These are phyloP conservation scores for Polia nebulosa DNA, from an alignment of 2,888 invertebrate genomes.

Conservation along the genomic window DNA sequence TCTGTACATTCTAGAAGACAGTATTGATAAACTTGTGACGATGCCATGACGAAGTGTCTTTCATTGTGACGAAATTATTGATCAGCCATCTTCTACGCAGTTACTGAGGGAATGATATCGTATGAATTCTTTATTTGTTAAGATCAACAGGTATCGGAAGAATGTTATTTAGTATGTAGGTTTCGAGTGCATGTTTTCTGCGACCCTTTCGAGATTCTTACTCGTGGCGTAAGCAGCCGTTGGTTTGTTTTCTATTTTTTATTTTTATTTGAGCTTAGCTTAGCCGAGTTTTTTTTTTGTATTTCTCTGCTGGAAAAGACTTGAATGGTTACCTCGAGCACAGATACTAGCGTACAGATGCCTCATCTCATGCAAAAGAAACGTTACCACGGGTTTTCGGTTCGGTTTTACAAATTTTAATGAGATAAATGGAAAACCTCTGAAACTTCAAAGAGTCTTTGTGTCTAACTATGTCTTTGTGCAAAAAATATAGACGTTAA, in stretches of 20 bases:
- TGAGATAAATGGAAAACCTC: no score
- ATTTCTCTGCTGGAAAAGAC: not conserved
- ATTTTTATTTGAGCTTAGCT: no score
- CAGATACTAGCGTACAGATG: no score
- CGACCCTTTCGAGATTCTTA: conserved; percentile 17
- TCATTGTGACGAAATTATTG: conserved; percentile 28
- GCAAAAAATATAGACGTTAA: no score
- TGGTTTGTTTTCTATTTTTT: not conserved
- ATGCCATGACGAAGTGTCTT: not conserved
- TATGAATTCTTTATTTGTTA: conserved; percentile 37
- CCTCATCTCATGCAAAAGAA: no score
- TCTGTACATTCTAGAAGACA: conserved; percentile 23
- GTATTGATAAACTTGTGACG: conserved; percentile 19
- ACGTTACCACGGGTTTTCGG: no score
- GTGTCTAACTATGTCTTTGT: no score
- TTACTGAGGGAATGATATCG: conserved; percentile 15
- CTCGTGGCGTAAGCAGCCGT: not conserved
- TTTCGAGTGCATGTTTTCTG: conserved; percentile 4
- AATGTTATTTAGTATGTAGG: conserved; percentile 15
- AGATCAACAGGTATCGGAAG: conserved; percentile 39
- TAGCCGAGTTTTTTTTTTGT: not conserved
- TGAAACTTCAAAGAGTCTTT: no score
- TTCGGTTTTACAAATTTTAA: no score
- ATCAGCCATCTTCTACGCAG: conserved; percentile 29
- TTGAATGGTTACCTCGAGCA: no score